These are phyloP conservation scores for Vannuccia rotundouncinata DNA, from an alignment of 2,888 invertebrate species.

Conservation along the genomic window DNA sequence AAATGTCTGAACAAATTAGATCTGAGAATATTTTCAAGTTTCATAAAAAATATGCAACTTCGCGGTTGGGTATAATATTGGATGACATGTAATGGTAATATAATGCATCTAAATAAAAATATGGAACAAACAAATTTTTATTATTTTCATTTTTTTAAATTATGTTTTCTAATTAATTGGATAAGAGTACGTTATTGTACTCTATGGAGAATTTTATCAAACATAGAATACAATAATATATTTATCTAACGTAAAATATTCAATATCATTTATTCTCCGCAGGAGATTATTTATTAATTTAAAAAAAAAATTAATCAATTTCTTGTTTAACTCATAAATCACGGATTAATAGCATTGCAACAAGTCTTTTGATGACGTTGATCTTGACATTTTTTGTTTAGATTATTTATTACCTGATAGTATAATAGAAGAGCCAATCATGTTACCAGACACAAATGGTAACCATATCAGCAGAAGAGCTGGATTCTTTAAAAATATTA, in stretches of 20 bases:
- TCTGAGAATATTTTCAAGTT: no score
- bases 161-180: no score
- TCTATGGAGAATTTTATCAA: background rate
- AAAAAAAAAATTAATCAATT: background rate
- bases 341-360: background rate
- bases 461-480: constrained; percentile 9
- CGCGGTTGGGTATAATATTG: no score
- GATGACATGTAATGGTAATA: no score
- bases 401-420: constrained; percentile 15
- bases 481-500: constrained; percentile 7
- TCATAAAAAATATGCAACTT: no score
- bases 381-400: constrained; percentile 3
- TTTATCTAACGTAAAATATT: background rate
- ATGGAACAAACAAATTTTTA: no score
- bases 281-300: background rate
- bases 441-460: constrained; percentile 5
- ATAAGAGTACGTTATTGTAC: no score
- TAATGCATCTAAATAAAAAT: no score
- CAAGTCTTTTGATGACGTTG: background rate
- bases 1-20: no score
- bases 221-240: background rate
- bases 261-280: background rate
- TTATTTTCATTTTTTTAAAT: no score
- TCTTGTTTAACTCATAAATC: constrained; percentile 10
- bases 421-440: constrained; percentile 19